Percentiles rank a stretch among this genome's conserved stretches.
Conservation (phyloP, 1,140 invertebrate species). For the Luehdorfia chinensis region DNA sequence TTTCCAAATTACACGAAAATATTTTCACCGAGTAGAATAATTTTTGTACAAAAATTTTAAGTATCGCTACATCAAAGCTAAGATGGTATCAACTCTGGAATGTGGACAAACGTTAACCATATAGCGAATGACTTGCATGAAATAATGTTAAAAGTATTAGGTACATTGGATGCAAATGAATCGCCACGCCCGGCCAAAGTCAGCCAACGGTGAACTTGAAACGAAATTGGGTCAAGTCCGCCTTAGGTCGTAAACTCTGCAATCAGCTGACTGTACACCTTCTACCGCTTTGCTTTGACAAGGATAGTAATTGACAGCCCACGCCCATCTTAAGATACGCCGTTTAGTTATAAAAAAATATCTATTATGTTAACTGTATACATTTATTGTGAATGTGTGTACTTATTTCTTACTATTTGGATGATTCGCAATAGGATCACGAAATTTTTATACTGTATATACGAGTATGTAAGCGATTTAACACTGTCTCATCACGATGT, state of each 20-base stretch:
- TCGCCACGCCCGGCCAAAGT: slow-evolving; percentile 29
- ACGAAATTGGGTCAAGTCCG: slow-evolving; percentile 32
- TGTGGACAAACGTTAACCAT: too few relatives aligned
- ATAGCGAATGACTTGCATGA: neutral
- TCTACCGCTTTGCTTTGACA: slow-evolving; percentile 23
- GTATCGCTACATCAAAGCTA: too few relatives aligned
- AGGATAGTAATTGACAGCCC: slow-evolving; percentile 18
- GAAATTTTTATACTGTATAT: too few relatives aligned
- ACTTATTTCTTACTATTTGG: neutral
- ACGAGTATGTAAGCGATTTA: too few relatives aligned
- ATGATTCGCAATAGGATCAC: too few relatives aligned
- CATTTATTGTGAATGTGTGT: neutral
- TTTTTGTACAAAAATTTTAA: too few relatives aligned
- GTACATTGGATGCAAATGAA: slow-evolving; percentile 54
- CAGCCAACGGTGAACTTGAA: slow-evolving; percentile 42
- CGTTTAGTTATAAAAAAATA: neutral
- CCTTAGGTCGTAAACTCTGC: slow-evolving; percentile 39
- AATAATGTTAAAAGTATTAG: slow-evolving; percentile 21
- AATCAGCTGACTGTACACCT: slow-evolving; percentile 29
- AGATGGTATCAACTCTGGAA: too few relatives aligned
- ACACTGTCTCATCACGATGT: too few relatives aligned
- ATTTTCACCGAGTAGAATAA: too few relatives aligned
- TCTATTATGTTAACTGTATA: neutral
- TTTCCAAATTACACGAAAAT: too few relatives aligned
- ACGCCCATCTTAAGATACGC: slow-evolving; percentile 18